Percentiles rank a stretch among this genome's conserved stretches.
Conservation (phyloP, 35 echinoderm and acorn worm genomes). For the Apostichopus parvimensis region DNA sequence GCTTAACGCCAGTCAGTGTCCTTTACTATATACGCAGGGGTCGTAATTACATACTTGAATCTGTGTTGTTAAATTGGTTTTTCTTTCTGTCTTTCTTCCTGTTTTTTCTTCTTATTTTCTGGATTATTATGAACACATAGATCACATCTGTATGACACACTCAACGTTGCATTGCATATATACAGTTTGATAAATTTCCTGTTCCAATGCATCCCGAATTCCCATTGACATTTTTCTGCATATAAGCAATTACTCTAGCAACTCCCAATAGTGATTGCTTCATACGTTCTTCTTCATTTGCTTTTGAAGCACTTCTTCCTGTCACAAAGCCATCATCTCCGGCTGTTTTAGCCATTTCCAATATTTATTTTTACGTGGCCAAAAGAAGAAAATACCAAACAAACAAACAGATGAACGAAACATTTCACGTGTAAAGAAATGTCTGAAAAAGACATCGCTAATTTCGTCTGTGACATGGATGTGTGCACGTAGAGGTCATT, state of each 20-base stretch:
- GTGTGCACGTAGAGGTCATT: no score
- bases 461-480: neutral
- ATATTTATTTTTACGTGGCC: neutral
- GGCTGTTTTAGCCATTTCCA: neutral
- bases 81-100: no score
- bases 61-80: no score
- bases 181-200: no score
- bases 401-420: neutral
- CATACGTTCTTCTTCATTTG: neutral
- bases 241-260: neutral
- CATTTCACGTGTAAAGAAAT: neutral
- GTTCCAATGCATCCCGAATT: neutral
- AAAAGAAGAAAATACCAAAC: neutral
- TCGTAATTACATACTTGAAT: no score
- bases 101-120: no score
- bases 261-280: neutral
- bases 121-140: no score
- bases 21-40: no score
- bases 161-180: no score
- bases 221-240: neutral
- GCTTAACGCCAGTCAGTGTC: no score
- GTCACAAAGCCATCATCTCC: neutral
- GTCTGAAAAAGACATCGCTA: neutral
- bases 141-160: no score
- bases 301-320: neutral